phyloP scores from a whole-genome alignment of 2,888 invertebrate genomes.

The Rosalia funebris region DNA sequence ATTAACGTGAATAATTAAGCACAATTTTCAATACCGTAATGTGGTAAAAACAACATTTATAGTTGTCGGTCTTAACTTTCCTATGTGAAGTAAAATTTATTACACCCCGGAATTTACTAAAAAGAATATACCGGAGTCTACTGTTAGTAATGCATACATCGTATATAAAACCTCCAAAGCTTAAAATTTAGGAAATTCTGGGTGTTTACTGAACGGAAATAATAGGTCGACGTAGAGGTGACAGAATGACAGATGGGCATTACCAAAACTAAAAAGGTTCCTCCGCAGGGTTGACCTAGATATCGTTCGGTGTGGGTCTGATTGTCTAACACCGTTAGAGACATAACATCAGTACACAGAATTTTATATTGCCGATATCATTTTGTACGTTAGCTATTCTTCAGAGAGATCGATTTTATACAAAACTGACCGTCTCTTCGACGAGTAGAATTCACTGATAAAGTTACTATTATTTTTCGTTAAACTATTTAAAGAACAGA shows the following conservation, averaged over 20 bases:
- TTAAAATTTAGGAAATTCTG: slow-evolving; percentile 29
- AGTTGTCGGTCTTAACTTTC: too few species aligned
- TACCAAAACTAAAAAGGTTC: slow-evolving; percentile 29
- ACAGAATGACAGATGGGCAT: slow-evolving; percentile 33
- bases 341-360: neutral
- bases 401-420: neutral
- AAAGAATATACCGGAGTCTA: neutral
- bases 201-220: slow-evolving; percentile 33
- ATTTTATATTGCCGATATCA: neutral
- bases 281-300: slow-evolving; percentile 14
- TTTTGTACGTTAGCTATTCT: neutral
- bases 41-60: too few species aligned
- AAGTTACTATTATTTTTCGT: too few species aligned
- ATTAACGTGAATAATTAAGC: too few species aligned
- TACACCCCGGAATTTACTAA: too few species aligned
- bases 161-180: slow-evolving; percentile 9
- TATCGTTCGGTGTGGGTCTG: slow-evolving; percentile 5
- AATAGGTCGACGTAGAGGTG: slow-evolving; percentile 28
- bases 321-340: slow-evolving; percentile 9
- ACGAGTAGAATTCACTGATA: too few species aligned
- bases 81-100: too few species aligned
- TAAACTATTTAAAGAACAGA: too few species aligned
- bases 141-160: neutral
- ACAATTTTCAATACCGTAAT: too few species aligned
- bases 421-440: too few species aligned